phyloP scores from a whole-genome alignment of 2,888 invertebrate species.

The Drosophila atroscutellata region DNA sequence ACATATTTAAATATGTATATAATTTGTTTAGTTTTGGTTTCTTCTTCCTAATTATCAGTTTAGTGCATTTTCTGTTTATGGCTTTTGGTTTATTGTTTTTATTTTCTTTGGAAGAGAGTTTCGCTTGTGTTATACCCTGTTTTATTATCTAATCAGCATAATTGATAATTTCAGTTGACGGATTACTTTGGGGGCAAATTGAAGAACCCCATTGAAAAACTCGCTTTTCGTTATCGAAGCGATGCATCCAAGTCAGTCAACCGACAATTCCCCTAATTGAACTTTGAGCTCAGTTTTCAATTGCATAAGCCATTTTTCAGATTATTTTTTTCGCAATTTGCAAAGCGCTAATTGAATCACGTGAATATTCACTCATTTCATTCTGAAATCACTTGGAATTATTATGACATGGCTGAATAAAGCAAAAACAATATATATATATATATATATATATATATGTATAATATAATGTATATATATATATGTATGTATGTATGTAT shows the following conservation, averaged over 20 bases:
- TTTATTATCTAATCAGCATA: conserved; percentile 45
- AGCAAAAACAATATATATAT: background rate
- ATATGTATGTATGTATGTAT: background rate
- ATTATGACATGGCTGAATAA: background rate
- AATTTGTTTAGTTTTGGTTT: conserved; percentile 10
- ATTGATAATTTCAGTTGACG: background rate
- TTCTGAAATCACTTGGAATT: conserved; percentile 22
- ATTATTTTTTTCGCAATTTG: conserved; percentile 1
- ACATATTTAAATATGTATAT: background rate
- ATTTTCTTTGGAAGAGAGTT: background rate
- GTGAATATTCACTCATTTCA: conserved; percentile 46
- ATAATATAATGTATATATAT: conserved; percentile 22
- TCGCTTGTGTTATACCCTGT: background rate
- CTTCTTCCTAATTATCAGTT: background rate
- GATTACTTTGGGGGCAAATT: conserved; percentile 9
- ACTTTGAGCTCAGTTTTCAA: conserved; percentile 32
- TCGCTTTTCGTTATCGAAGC: conserved; percentile 35
- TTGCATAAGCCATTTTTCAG: conserved; percentile 23
- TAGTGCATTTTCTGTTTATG: background rate
- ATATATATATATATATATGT: background rate
- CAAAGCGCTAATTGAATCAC: conserved; percentile 58
- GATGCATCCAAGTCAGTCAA: conserved; percentile 33
- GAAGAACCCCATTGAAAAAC: conserved; percentile 3
- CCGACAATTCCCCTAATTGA: conserved; percentile 26
- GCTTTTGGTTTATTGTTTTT: background rate